Evolutionary conservation across 2,888 invertebrate genomes (phyloP).

Genomic region (Stenotaenia linearis): DNA sequence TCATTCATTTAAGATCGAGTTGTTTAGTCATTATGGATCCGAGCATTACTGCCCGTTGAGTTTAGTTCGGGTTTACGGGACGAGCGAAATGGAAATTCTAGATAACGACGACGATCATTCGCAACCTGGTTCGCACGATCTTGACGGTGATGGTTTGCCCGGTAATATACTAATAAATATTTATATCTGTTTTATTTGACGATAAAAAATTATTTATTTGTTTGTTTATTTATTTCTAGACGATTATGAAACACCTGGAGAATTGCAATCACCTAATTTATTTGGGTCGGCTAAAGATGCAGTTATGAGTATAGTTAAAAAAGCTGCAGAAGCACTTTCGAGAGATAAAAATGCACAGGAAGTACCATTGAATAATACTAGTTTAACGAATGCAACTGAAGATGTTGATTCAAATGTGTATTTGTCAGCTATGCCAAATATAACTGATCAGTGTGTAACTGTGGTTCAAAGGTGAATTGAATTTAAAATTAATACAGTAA

Average conservation of each 20-base stretch:
- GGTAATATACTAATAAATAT: constrained; percentile 44
- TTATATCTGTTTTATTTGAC: no score
- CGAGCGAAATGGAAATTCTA: constrained; percentile 64
- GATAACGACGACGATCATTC: constrained; percentile 44
- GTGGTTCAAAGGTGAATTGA: background rate
- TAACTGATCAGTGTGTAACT: background rate
- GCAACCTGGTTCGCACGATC: constrained; percentile 52
- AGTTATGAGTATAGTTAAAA: constrained; percentile 84
- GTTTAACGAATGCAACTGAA: background rate
- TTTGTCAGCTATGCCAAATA: background rate
- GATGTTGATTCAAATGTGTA: background rate
- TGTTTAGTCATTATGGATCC: constrained; percentile 88
- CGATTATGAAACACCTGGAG: constrained; percentile 45
- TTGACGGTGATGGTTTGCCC: constrained; percentile 49
- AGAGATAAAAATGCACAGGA: constrained; percentile 49
- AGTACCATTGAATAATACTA: background rate
- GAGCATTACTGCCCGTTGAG: constrained; percentile 98
- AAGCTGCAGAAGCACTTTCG: constrained; percentile 78
- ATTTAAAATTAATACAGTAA: no score
- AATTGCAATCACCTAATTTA: constrained; percentile 43
- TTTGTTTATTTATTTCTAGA: constrained; percentile 36
- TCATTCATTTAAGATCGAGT: constrained; percentile 57
- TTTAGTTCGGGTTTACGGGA: constrained; percentile 88
- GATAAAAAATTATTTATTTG: background rate
- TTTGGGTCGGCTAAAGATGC: constrained; percentile 82